A percentile compares a stretch with the other conserved stretches of the same genome.
phyloP scores from a whole-genome alignment of 2,888 invertebrate genomes.

The Xanthostigma xanthostigma region DNA sequence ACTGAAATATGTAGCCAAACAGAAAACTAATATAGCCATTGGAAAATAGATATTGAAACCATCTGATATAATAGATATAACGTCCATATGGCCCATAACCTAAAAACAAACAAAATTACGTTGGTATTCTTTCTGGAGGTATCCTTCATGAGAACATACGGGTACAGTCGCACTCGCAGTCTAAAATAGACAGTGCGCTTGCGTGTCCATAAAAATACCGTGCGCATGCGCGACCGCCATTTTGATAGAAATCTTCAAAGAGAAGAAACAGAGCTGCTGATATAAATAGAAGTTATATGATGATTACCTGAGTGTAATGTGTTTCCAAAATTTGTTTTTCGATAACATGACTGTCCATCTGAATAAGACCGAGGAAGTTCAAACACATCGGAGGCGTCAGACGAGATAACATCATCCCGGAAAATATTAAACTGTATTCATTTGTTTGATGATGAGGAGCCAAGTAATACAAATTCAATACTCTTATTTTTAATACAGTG shows the following conservation, averaged over 20 bases:
- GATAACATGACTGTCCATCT: slow-evolving; percentile 93
- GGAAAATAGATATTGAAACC: slow-evolving; percentile 99
- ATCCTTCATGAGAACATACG: too few relatives aligned
- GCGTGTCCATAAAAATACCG: too few relatives aligned
- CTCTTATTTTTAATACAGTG: slow-evolving; percentile 88
- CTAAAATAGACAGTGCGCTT: too few relatives aligned
- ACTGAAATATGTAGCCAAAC: slow-evolving; percentile 86
- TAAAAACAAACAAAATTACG: slow-evolving; percentile 21
- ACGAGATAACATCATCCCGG: slow-evolving; percentile 95
- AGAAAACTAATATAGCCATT: slow-evolving; percentile 86
- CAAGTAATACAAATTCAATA: slow-evolving; percentile 92
- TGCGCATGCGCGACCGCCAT: too few relatives aligned
- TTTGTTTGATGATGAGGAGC: slow-evolving; percentile 97
- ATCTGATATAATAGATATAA: slow-evolving; percentile 88
- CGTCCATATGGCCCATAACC: slow-evolving; percentile 99
- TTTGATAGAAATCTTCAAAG: too few relatives aligned
- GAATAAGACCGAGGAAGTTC: slow-evolving; percentile 93
- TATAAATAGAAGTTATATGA: neutral
- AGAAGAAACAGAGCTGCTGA: neutral
- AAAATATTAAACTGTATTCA: slow-evolving; percentile 96
- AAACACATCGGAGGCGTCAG: slow-evolving; percentile 96
- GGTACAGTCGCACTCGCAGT: too few relatives aligned
- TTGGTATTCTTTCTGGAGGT: slow-evolving; percentile 2
- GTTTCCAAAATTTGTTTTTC: slow-evolving; percentile 70
- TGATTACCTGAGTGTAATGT: slow-evolving; percentile 78